phyloP scores from a whole-genome alignment of 2,888 invertebrate genomes.

The Allophyes oxyacanthae region DNA sequence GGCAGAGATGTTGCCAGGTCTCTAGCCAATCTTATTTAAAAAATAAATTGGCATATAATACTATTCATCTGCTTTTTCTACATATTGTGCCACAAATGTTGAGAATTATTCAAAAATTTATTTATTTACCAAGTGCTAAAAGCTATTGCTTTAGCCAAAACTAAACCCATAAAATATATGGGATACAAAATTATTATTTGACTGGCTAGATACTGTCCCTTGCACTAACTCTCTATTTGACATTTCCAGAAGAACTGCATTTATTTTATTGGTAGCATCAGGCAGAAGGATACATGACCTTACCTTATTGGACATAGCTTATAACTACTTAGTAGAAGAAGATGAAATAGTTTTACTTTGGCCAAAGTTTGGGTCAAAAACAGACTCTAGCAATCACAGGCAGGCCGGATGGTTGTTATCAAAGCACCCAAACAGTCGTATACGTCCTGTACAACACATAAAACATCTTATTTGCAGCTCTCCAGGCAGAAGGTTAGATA shows the following conservation, averaged over 20 bases:
- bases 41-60: neutral
- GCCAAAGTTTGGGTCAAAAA: slow-evolving; percentile 1
- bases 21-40: neutral
- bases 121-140: neutral
- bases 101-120: neutral
- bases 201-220: neutral
- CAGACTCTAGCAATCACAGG: neutral
- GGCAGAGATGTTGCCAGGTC: neutral
- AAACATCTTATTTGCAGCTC: neutral
- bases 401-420: neutral
- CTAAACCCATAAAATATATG: neutral
- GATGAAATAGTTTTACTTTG: neutral
- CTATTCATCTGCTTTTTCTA: neutral
- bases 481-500: neutral
- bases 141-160: neutral
- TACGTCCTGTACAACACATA: neutral
- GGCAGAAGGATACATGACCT: neutral
- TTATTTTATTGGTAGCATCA: neutral
- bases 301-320: neutral
- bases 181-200: neutral
- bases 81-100: neutral
- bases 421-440: neutral
- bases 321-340: neutral
- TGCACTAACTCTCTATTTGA: neutral
- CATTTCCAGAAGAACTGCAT: neutral